A percentile compares a stretch with the other conserved stretches of the same genome.
Evolutionary conservation across 2,888 invertebrate species (phyloP).

Genomic region (Microctonus brassicae): DNA sequence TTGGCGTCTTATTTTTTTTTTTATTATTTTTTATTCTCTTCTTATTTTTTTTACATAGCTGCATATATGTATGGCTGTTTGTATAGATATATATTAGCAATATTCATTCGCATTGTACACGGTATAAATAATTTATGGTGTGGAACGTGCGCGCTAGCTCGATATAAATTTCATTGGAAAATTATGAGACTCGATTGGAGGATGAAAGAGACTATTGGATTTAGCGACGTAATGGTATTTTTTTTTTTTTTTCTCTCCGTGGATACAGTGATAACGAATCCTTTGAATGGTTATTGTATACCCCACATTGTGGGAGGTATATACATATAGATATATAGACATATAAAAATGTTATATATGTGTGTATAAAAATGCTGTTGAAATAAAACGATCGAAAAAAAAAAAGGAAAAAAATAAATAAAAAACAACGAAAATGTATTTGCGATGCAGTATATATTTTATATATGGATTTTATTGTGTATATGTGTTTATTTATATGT

Average conservation of each 20-base stretch:
- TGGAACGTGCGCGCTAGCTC: background rate
- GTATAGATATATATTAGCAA: conserved; percentile 15
- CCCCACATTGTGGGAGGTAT: too few relatives aligned
- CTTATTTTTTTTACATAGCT: background rate
- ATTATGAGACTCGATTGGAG: conserved; percentile 32
- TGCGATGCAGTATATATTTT: too few relatives aligned
- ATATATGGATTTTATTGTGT: too few relatives aligned
- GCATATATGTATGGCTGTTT: background rate
- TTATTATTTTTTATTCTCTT: background rate
- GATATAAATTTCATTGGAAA: conserved; percentile 33
- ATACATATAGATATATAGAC: too few relatives aligned
- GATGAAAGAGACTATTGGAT: conserved; percentile 34
- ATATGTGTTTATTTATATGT: too few relatives aligned
- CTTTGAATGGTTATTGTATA: conserved; percentile 12
- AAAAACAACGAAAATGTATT: too few relatives aligned
- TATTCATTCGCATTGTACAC: conserved; percentile 32
- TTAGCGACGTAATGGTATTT: conserved; percentile 14
- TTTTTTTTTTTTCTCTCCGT: background rate
- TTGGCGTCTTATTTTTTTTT: background rate
- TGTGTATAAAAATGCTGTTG: too few relatives aligned
- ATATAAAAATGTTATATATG: too few relatives aligned
- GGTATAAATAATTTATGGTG: conserved; percentile 35
- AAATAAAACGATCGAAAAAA: too few relatives aligned
- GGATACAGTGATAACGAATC: conserved; percentile 23
- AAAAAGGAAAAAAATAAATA: too few relatives aligned